Percentiles rank a stretch among this genome's conserved stretches.
Evolutionary conservation across 2,113 vertebrate species (phyloP).

Genomic region (Plectropomus leopardus): DNA sequence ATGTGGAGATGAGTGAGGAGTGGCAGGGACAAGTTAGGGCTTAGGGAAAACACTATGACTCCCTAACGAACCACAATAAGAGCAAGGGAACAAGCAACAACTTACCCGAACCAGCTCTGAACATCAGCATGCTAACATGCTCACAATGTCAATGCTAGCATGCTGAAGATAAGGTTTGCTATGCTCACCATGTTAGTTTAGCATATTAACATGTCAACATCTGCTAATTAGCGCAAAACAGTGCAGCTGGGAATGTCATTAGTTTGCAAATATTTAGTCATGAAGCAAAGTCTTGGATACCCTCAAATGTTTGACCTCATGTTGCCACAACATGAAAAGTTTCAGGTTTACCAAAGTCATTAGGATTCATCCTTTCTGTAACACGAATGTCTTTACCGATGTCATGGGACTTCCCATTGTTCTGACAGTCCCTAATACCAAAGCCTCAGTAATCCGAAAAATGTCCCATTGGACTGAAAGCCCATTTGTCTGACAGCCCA

Average conservation of each 20-base stretch:
- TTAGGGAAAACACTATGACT: slow-evolving; percentile 29
- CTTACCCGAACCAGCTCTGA: background rate
- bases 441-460: no score
- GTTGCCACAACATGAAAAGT: background rate
- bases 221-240: background rate
- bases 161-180: background rate
- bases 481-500: no score
- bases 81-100: slow-evolving; percentile 11
- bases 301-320: background rate
- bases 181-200: background rate
- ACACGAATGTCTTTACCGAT: no score
- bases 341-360: background rate
- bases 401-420: no score
- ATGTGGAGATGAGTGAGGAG: slow-evolving; percentile 36
- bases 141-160: background rate
- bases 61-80: slow-evolving; percentile 5
- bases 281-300: no score
- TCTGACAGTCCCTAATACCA: no score
- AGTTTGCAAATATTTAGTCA: background rate
- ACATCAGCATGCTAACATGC: background rate
- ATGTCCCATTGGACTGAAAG: no score
- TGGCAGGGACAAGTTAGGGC: slow-evolving; percentile 48
- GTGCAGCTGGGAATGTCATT: background rate
- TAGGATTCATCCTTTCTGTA: background rate
- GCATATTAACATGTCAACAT: background rate